These are phyloP conservation scores for Microcaecilia unicolor DNA, from an alignment of 2,797 vertebrate species.

Conservation along the genomic window DNA sequence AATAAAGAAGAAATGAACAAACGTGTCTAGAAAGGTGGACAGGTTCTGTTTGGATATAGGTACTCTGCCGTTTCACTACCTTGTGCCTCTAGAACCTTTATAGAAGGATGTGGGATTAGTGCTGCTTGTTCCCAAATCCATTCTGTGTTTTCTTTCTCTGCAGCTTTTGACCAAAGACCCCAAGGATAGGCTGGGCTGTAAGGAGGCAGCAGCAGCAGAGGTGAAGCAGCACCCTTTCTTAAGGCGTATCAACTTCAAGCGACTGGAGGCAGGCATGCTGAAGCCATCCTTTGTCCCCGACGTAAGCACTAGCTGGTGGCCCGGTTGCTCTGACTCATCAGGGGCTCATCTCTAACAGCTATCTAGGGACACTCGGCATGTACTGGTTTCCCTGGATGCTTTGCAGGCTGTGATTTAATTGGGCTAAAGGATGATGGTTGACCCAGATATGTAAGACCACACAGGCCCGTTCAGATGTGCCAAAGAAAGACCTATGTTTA, in stretches of 20 bases:
- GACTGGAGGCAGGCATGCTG: slow-evolving; percentile 64
- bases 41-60: neutral
- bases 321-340: too few relatives aligned
- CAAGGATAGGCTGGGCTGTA: slow-evolving; percentile 50
- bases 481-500: too few relatives aligned
- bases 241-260: slow-evolving; percentile 62
- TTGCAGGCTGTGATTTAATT: too few relatives aligned
- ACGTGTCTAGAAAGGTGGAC: neutral
- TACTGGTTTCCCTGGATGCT: too few relatives aligned
- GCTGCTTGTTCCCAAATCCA: neutral
- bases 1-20: too few relatives aligned
- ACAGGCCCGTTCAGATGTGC: too few relatives aligned
- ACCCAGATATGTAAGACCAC: too few relatives aligned
- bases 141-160: neutral
- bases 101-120: neutral
- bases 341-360: too few relatives aligned
- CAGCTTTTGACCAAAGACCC: slow-evolving; percentile 69
- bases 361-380: too few relatives aligned
- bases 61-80: neutral
- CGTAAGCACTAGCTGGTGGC: too few relatives aligned
- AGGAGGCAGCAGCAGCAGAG: slow-evolving; percentile 16
- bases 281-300: slow-evolving; percentile 64
- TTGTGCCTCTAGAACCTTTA: neutral
- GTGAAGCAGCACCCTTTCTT: slow-evolving; percentile 67
- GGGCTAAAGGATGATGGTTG: too few relatives aligned